Evolutionary conservation across 2,113 vertebrate species (phyloP).

Genomic region (Limanda limanda): DNA sequence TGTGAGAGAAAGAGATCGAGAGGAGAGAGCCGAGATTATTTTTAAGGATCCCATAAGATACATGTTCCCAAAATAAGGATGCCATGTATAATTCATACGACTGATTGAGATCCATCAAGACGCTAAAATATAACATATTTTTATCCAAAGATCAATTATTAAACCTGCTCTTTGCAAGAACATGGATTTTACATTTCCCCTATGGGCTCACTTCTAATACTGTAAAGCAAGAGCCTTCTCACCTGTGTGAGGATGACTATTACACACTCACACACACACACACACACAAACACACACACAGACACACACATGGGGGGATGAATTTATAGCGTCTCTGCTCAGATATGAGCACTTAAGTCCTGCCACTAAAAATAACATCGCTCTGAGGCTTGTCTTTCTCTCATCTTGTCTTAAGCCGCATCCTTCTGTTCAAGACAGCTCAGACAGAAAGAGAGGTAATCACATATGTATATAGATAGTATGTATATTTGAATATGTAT

Average conservation of each 20-base stretch:
- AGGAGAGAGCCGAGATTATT: not conserved
- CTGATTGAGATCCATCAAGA: not conserved
- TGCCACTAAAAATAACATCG: constrained; percentile 70
- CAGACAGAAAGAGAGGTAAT: not conserved
- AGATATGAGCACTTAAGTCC: constrained; percentile 64
- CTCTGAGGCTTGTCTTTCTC: constrained; percentile 56
- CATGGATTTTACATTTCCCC: constrained; percentile 40
- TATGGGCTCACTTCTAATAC: not conserved
- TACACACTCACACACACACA: not conserved
- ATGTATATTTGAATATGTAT: not conserved
- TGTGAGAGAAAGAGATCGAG: not conserved
- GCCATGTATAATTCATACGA: not conserved
- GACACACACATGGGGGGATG: not conserved
- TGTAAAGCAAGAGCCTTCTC: constrained; percentile 17
- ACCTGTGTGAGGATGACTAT: constrained; percentile 17
- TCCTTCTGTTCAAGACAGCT: constrained; percentile 57
- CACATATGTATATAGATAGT: not conserved
- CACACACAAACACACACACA: not conserved
- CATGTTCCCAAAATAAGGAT: not conserved
- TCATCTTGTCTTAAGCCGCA: constrained; percentile 58
- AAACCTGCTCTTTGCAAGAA: constrained; percentile 39
- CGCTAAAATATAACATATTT: not conserved
- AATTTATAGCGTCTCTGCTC: constrained; percentile 32
- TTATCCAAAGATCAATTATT: constrained; percentile 50
- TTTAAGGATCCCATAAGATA: constrained; percentile 1